These are phyloP conservation scores for Solenopsis invicta DNA, from an alignment of 1,140 invertebrate genomes.

Conservation along the genomic window DNA sequence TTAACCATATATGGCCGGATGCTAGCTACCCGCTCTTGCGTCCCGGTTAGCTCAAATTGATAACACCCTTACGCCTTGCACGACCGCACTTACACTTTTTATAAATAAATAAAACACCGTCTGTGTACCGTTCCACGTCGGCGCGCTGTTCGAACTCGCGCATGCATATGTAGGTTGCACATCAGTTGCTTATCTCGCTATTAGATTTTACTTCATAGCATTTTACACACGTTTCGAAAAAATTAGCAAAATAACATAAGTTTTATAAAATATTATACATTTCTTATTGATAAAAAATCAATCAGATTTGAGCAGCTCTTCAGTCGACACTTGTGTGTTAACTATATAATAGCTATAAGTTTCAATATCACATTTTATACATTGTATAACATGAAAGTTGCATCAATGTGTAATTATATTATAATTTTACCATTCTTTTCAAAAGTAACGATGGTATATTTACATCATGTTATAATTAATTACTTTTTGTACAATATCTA, in stretches of 20 bases:
- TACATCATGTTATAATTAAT: no score
- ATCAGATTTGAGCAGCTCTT: constrained; percentile 2
- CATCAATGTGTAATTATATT: no score
- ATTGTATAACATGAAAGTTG: no score
- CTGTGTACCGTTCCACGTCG: constrained; percentile 30
- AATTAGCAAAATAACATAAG: not conserved
- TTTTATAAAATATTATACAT: not conserved
- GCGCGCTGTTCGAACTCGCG: constrained; percentile 38
- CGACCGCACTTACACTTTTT: constrained; percentile 72
- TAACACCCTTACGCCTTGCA: constrained; percentile 73
- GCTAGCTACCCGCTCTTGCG: constrained; percentile 80
- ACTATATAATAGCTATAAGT: no score
- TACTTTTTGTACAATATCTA: no score
- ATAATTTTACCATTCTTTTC: no score
- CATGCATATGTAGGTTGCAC: constrained; percentile 2
- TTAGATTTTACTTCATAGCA: not conserved
- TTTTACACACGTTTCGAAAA: not conserved
- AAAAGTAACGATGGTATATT: no score
- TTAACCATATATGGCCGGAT: constrained; percentile 81
- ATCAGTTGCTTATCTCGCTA: not conserved
- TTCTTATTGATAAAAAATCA: not conserved
- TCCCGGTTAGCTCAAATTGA: constrained; percentile 81
- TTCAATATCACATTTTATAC: no score
- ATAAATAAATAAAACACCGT: constrained; percentile 72
- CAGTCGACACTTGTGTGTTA: no score